Evolutionary conservation across 1,140 invertebrate genomes (phyloP).

Genomic region (Eufriesea mexicana): DNA sequence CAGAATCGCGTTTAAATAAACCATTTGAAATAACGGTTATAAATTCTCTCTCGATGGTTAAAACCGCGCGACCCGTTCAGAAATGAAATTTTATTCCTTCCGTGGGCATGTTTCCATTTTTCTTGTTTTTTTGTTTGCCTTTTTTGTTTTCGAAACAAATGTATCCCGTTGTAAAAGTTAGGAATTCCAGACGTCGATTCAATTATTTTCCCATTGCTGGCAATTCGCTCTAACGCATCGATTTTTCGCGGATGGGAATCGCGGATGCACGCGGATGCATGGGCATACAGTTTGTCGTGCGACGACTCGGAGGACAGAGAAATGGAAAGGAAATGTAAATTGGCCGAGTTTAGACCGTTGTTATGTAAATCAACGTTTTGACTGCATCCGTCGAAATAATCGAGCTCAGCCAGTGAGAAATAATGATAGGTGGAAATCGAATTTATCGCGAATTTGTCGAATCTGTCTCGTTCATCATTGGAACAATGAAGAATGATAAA

Average conservation of each 20-base stretch:
- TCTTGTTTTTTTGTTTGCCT: not conserved
- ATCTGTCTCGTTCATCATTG: not conserved
- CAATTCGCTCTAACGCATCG: constrained; percentile 8
- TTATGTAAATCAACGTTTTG: constrained; percentile 58
- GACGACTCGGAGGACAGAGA: not conserved
- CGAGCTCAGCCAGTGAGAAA: constrained; percentile 20
- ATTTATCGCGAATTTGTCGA: constrained; percentile 40
- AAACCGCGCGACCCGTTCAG: not conserved
- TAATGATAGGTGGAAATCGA: constrained; percentile 28
- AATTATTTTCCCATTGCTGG: constrained; percentile 16
- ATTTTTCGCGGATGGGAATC: constrained; percentile 35
- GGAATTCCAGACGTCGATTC: not conserved
- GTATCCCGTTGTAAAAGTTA: not conserved
- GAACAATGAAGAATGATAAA: too few relatives aligned
- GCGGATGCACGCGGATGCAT: not conserved
- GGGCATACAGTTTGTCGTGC: not conserved
- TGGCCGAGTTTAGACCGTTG: constrained; percentile 53
- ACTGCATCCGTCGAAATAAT: constrained; percentile 51
- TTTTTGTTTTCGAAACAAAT: not conserved
- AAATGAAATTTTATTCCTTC: not conserved
- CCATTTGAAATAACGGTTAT: not conserved
- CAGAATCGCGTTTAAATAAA: not conserved
- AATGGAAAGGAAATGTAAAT: constrained; percentile 61
- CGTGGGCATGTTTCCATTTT: not conserved
- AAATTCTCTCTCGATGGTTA: not conserved